phyloP scores from a whole-genome alignment of 2,113 vertebrate species.

The Phodopus roborovskii region DNA sequence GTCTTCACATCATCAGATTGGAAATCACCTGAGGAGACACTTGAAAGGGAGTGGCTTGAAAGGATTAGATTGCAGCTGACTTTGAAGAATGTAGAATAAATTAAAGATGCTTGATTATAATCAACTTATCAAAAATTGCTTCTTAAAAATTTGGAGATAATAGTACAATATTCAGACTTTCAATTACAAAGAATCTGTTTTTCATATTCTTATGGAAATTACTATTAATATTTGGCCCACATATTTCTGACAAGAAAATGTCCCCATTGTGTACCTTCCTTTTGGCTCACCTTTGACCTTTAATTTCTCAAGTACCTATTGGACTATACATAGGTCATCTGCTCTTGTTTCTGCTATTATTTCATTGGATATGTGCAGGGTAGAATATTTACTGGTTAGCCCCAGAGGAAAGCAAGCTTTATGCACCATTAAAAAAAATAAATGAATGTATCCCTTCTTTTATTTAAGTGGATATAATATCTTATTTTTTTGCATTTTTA shows the following conservation, averaged over 20 bases:
- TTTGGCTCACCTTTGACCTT: background rate
- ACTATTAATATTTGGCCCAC: background rate
- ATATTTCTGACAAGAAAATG: background rate
- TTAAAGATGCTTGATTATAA: constrained; percentile 66
- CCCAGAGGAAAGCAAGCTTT: constrained; percentile 53
- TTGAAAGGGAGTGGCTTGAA: constrained; percentile 74
- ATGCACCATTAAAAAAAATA: constrained; percentile 69
- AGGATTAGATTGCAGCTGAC: constrained; percentile 55
- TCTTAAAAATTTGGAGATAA: background rate
- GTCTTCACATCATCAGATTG: constrained; percentile 72
- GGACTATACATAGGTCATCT: background rate
- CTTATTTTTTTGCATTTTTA: background rate
- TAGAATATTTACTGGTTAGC: constrained; percentile 28
- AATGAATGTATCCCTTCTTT: constrained; percentile 67
- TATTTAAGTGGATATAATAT: constrained; percentile 41
- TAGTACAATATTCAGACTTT: background rate
- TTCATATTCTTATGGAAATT: background rate
- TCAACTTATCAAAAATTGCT: constrained; percentile 61
- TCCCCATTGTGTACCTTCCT: background rate
- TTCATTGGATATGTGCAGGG: constrained; percentile 18
- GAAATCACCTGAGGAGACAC: constrained; percentile 79
- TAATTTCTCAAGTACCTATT: background rate
- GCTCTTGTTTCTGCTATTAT: constrained; percentile 41
- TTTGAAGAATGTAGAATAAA: constrained; percentile 75
- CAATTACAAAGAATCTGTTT: background rate